phyloP scores from a whole-genome alignment of 2,113 vertebrate species.

The Phodopus roborovskii region DNA sequence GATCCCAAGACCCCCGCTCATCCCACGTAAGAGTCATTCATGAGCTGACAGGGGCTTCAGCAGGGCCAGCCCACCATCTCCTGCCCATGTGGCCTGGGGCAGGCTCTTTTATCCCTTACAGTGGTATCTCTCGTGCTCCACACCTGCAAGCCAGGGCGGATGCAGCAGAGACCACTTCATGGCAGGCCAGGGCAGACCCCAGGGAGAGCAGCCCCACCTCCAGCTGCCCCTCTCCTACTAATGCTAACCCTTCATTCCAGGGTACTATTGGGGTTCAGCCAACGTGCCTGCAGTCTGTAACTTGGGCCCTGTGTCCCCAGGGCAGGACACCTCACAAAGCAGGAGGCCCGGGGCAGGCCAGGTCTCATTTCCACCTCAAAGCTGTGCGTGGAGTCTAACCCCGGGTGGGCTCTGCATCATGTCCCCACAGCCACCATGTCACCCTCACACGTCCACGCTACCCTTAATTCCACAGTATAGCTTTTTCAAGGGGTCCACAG shows the following conservation, averaged over 20 bases:
- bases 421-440: fast-evolving
- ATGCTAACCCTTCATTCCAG: neutral
- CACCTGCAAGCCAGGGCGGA: no score
- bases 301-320: neutral
- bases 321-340: neutral
- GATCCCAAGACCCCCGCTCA: neutral
- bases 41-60: fast-evolving
- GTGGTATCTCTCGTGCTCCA: neutral
- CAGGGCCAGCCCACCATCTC: fast-evolving
- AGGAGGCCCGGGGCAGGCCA: fast-evolving
- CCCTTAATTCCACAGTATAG: neutral
- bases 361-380: neutral
- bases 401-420: neutral
- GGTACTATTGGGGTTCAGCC: no score
- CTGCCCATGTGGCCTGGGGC: neutral
- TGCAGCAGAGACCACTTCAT: fast-evolving
- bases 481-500: neutral
- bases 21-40: fast-evolving
- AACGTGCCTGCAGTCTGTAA: fast-evolving
- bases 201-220: neutral
- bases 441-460: fast-evolving
- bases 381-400: neutral
- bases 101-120: neutral
- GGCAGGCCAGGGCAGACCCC: neutral
- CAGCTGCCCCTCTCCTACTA: fast-evolving